Percentiles rank a stretch among this genome's conserved stretches.
These are phyloP conservation scores for Teleiodes luculella DNA, from an alignment of 2,888 invertebrate genomes.

Conservation along the genomic window DNA sequence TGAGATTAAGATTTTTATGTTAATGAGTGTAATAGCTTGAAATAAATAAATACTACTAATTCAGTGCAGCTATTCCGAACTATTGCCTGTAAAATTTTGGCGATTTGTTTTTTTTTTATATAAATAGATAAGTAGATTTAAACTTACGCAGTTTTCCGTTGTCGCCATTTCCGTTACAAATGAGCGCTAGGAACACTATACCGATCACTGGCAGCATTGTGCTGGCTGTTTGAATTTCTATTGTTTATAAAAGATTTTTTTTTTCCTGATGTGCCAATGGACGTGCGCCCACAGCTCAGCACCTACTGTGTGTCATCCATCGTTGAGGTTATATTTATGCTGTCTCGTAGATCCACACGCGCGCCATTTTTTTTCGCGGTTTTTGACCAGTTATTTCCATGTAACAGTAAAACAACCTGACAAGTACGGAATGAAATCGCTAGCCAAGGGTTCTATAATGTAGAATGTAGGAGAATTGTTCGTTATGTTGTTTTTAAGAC, in stretches of 20 bases:
- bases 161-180: slow-evolving; percentile 38
- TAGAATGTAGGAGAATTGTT: no score
- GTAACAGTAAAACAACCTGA: no score
- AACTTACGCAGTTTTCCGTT: slow-evolving; percentile 54
- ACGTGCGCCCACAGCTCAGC: slow-evolving; percentile 44
- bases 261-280: slow-evolving; percentile 23
- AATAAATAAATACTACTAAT: no score
- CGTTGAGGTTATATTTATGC: slow-evolving; percentile 49
- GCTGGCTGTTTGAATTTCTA: slow-evolving; percentile 18
- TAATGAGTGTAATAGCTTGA: no score
- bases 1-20: no score
- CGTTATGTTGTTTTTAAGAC: no score
- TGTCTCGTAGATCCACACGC: not conserved
- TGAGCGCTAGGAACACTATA: slow-evolving; percentile 41
- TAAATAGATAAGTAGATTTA: not conserved
- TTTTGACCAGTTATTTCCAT: not conserved
- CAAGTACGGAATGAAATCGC: no score
- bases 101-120: no score
- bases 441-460: no score
- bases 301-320: slow-evolving; percentile 45
- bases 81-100: no score
- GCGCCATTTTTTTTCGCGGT: not conserved
- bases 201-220: slow-evolving; percentile 45
- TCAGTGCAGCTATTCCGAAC: no score
- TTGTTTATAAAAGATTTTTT: slow-evolving; percentile 9